A percentile compares a stretch with the other conserved stretches of the same genome.
Conservation (phyloP, 2,113 vertebrate genomes). For the Mus spicilegus region DNA sequence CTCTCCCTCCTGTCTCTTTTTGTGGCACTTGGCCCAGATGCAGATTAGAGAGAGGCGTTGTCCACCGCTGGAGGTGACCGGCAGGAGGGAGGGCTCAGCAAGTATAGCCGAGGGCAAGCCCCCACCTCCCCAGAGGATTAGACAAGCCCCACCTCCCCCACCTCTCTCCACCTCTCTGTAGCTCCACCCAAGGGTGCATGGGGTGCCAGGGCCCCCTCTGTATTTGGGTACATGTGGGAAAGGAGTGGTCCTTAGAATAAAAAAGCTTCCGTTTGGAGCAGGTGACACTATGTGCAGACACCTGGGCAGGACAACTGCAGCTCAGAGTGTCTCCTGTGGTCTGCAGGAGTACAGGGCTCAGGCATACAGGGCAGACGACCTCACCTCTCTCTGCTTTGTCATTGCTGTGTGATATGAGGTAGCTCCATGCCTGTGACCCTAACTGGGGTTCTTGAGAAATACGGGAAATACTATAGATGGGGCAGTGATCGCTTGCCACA, state of each 20-base stretch:
- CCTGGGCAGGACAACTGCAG: neutral
- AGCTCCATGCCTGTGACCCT: neutral
- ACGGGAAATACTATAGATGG: neutral
- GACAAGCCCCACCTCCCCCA: neutral
- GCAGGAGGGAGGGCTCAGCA: neutral
- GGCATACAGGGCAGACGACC: neutral
- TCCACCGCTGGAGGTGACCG: neutral
- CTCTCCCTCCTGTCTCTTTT: neutral
- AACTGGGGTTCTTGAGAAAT: neutral
- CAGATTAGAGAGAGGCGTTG: slow-evolving; percentile 56
- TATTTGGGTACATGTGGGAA: neutral
- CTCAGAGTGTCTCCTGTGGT: neutral
- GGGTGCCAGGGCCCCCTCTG: too few relatives aligned
- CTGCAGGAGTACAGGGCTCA: neutral
- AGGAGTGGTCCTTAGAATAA: neutral
- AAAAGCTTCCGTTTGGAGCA: neutral
- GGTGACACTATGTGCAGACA: neutral
- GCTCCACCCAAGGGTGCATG: accelerated
- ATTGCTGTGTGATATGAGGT: neutral
- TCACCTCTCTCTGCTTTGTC: too few relatives aligned
- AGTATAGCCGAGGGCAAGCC: neutral
- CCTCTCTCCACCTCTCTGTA: neutral
- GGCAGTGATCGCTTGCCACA: neutral
- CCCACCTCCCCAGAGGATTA: too few relatives aligned
- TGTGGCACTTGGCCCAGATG: slow-evolving; percentile 26